These are phyloP conservation scores for Corythornis cristatus DNA, from an alignment of 2,113 vertebrate species.

Conservation along the genomic window DNA sequence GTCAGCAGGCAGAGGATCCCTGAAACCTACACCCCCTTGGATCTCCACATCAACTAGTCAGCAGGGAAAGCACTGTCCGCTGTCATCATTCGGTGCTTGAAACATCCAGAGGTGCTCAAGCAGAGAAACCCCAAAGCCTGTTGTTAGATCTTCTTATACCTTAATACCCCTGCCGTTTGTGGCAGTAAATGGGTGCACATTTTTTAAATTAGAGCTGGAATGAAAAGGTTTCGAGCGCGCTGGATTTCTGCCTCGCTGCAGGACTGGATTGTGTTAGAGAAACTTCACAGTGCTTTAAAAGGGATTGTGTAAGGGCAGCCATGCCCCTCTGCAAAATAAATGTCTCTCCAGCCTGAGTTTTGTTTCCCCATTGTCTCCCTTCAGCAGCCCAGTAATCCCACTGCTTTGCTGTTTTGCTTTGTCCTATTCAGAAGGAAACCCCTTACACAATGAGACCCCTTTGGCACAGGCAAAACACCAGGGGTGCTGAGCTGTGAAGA, in stretches of 20 bases:
- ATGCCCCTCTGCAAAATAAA: constrained; percentile 24
- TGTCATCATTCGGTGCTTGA: background rate
- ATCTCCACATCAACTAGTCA: background rate
- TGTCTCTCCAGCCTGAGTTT: background rate
- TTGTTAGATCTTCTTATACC: background rate
- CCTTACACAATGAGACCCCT: constrained; percentile 55
- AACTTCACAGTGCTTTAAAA: constrained; percentile 30
- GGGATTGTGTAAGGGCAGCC: constrained; percentile 54
- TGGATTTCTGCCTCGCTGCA: constrained; percentile 52
- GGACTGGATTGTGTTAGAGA: constrained; percentile 47
- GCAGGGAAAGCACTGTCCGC: background rate
- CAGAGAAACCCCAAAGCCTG: background rate
- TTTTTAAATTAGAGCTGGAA: constrained; percentile 45
- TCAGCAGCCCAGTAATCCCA: constrained; percentile 58
- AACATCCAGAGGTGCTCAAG: background rate
- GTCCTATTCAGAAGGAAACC: constrained; percentile 64
- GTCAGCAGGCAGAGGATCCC: background rate
- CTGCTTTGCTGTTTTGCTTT: constrained; percentile 38
- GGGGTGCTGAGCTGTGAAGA: constrained; percentile 58
- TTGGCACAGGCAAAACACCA: constrained; percentile 31
- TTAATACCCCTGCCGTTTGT: background rate
- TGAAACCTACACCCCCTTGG: background rate
- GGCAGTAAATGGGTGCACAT: background rate
- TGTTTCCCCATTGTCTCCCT: constrained; percentile 62
- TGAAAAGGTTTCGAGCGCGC: background rate